Evolutionary conservation across 1,140 invertebrate species (phyloP), one percentile per base, ranked within the genome.

Genomic region (Maniola jurtina): DNA sequence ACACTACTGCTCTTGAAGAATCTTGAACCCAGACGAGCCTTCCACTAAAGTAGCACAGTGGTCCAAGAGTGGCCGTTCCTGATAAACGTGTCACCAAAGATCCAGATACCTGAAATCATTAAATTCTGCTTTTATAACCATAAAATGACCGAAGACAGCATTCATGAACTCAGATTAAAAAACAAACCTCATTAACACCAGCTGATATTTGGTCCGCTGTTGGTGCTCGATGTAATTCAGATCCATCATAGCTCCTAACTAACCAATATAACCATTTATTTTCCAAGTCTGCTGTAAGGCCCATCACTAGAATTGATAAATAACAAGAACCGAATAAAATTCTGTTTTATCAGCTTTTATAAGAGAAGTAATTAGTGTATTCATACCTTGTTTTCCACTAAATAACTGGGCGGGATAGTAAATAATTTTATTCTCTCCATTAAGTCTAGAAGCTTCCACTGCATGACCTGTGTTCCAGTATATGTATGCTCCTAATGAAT

Each of bases 391-490:
- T 83, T 95, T 95, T 1, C 95, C 96, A 73, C 94, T 94, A 83
- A 96, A 97, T 50, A 95, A 91, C 70, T 94, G 93, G 45, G 95
- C 93, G 54, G 93, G 92, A 84, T 95, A 95, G 80, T 97, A 96
- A 42, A 93, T 92, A 52, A 93, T 92, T 71, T 93, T 93, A 62
- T 96, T 93, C 70, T 94, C 94, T 0, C 96, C 97, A 86, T 97
- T 97, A 0, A 97, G 88, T 48, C 94, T 91, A 0, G 96, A 93
- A 40, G 95, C 94, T 88, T 97, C 95, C 0, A 99, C 93, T 0
- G 95, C 94, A 68, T 96, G 94, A 0, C 94, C 94, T 0, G 97
- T 98, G 8, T 96, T 95, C 95, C 97, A 99, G 78, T 98, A 97
- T 15, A 99, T 91, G 71, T 95, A 95, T 0, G 96, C 97, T 71